Conservation (phyloP, 2,888 invertebrate genomes). For the Rotaria socialis region DNA sequence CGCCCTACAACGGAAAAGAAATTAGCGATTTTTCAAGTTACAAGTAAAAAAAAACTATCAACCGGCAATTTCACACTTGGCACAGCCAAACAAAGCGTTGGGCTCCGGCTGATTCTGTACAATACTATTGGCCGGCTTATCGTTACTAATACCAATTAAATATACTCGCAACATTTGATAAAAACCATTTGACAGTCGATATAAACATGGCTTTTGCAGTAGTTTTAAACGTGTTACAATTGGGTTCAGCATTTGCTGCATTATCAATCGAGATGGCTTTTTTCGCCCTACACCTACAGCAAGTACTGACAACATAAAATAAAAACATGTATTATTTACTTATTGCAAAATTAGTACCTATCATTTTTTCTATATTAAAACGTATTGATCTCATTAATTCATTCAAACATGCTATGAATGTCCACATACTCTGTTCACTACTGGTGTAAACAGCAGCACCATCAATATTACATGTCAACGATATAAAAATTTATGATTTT, state of each 20-base stretch:
- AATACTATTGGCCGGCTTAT: neutral
- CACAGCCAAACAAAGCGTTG: too few relatives aligned
- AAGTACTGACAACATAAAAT: neutral
- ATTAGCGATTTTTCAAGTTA: too few relatives aligned
- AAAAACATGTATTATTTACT: too few relatives aligned
- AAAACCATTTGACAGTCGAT: neutral
- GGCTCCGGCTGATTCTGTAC: too few relatives aligned
- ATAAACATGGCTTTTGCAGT: neutral
- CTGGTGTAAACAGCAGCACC: neutral
- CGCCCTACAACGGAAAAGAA: neutral
- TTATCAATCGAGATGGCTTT: neutral
- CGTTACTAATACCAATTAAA: neutral
- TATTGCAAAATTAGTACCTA: neutral
- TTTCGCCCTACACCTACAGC: neutral
- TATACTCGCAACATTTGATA: neutral
- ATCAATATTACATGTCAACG: conserved; percentile 13
- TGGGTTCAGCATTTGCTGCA: neutral
- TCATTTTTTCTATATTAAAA: neutral
- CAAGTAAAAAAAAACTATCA: too few relatives aligned
- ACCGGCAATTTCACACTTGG: too few relatives aligned
- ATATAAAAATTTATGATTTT: neutral
- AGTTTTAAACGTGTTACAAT: neutral
- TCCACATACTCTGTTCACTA: conserved; percentile 1
- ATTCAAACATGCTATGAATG: conserved; percentile 20
- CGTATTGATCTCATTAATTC: conserved; percentile 2